Base-by-base conservation (phyloP, 2,113 vertebrate species). In the Mesocricetus auratus region DNA sequence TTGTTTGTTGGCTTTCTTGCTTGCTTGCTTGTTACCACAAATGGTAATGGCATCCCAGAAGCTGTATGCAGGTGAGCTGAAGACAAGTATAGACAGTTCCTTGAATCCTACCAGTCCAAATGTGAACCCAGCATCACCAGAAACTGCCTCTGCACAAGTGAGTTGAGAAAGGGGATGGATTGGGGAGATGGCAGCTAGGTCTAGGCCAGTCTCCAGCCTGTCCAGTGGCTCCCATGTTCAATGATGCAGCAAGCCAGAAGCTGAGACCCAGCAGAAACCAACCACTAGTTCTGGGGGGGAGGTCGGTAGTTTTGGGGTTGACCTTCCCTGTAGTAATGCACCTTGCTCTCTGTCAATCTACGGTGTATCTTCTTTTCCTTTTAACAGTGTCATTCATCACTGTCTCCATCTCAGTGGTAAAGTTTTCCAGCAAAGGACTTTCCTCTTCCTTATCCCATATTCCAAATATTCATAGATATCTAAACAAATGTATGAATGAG, bases 151-250 rank as follows among this genome's bases (percentile, higher is more conserved):
- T 17, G 62, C 21, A 0, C 1, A 53, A 36, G 60, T 31, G 39
- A 42, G 24, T 31, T 83, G 39, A 45, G 42, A 81, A 74, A 24
- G 8, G 21, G 64, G 16, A 31, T 0, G 16, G 5, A 31, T 6
- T 11, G 8, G 36, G 53, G 50, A 19, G 53, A 19, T 24, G 0
- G 0, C 31, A 33, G 26, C 26, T 19, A 66, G 5, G 31, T 66
- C 2, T 0, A 0, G 6, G 15, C 21, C 45, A 3, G 15, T 19
- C 69, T 56, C 36, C 0, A 2, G 5, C 10, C n/a, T 0, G 17
- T 16, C 9, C 50, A 42, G 36, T 17, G 39, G 66, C 75, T 68
- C 17, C 9, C 15, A 12, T 9, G 15, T 0, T 0, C 45, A 71
- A 4, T 26, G 13, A 96, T 12, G 0, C 16, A 8, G 9, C 24